phyloP scores from a whole-genome alignment of 2,797 vertebrate species.

The Naso thynnoides region DNA sequence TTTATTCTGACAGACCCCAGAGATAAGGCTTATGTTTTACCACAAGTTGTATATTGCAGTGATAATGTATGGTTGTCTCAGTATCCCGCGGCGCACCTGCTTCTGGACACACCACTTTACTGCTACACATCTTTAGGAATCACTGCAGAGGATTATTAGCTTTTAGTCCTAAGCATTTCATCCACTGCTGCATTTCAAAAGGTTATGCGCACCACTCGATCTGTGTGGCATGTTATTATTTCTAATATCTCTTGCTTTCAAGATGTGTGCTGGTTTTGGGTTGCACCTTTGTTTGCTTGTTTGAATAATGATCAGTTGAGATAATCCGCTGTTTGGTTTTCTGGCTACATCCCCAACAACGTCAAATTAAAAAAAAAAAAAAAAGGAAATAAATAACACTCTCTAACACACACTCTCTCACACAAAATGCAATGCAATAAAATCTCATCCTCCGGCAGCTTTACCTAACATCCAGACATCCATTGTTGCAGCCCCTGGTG shows the following conservation, averaged over 20 bases:
- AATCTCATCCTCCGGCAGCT: constrained; percentile 57
- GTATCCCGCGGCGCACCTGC: too few relatives aligned
- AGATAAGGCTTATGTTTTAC: too few relatives aligned
- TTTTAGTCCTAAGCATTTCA: constrained; percentile 23
- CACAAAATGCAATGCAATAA: constrained; percentile 56
- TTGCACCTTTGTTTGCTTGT: constrained; percentile 45
- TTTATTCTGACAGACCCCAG: too few relatives aligned
- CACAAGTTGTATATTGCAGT: too few relatives aligned
- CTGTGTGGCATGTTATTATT: constrained; percentile 2
- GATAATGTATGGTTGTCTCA: too few relatives aligned
- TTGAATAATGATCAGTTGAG: constrained; percentile 56
- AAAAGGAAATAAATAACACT: neutral
- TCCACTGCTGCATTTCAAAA: neutral
- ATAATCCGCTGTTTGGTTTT: constrained; percentile 44
- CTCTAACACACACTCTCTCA: neutral
- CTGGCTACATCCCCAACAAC: constrained; percentile 30
- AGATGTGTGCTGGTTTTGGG: constrained; percentile 31
- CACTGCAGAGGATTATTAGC: neutral
- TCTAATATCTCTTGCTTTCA: constrained; percentile 29
- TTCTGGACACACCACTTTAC: too few relatives aligned
- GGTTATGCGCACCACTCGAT: constrained; percentile 15
- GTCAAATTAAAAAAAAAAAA: constrained; percentile 9
- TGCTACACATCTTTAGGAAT: too few relatives aligned
- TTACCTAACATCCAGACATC: constrained; percentile 54
- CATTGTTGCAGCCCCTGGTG: constrained; percentile 42